Base-by-base conservation (phyloP, 2,113 vertebrate genomes). In the Aphelocoma coerulescens region DNA sequence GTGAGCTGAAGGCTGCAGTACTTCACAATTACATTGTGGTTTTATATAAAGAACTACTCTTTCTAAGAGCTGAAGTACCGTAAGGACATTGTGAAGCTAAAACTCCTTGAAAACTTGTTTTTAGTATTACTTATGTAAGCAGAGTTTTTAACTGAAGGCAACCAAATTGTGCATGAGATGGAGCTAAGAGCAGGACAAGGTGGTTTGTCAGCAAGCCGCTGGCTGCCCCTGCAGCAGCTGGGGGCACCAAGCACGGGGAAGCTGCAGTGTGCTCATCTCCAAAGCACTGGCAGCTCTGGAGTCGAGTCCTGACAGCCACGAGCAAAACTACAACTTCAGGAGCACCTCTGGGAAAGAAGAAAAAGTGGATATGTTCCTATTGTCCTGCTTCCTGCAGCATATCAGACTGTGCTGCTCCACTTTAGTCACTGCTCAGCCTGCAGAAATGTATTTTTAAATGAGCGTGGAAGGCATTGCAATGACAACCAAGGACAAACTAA, bases 161-260 rank as follows among this genome's bases (percentile, higher is more conserved):
- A 69, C 6, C 3, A 39, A 63, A 75, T 39, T 1, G 3, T 26
- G 10, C 13, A 17, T 1, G 8, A 65, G 33, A 63, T 2, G 4
- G 77, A 71, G 44, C 27, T 33, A 43, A 22, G 28, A 71, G 41
- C 14, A 51, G 61, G 55, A 49, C 35, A 30, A 65, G 24, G 37
- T 57, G 57, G 17, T 78, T 85, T 58, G n/a, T 32, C 55, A 66
- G 33, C 35, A 57, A 92, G 28, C 26, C 21, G 33, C 27, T 0
- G 1, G 39, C 48, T 91, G 73, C 55, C 16, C 44, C 55, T 7
- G 7, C n/a, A 46, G 87, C 1, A 5, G 16, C 51, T 69, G 43
- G 37, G 63, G 57, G 14, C 30, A 72, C 30, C 4, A 11, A 55
- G 43, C 16, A 7, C 0, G 0, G 24, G 39, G 48, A 79, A 48